A percentile compares a stretch with the other conserved stretches of the same genome.
Conservation (phyloP, 2,113 vertebrate species). For the Australoheros scitulus region DNA sequence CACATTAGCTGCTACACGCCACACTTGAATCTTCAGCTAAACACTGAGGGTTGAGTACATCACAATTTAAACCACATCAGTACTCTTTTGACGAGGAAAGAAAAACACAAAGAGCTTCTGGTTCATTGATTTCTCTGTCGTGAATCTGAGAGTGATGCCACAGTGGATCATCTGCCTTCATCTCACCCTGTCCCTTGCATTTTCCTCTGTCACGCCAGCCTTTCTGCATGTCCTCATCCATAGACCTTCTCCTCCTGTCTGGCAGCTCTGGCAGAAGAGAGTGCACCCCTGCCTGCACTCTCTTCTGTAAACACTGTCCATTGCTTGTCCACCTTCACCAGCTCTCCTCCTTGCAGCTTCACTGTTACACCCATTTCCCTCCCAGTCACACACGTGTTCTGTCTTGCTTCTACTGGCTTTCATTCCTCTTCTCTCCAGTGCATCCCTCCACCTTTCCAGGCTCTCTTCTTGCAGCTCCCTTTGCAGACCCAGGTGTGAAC, state of each 20-base stretch:
- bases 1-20: background rate
- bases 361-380: background rate
- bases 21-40: background rate
- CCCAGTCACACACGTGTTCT: background rate
- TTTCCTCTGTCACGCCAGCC: background rate
- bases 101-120: background rate
- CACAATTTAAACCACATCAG: background rate
- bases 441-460: background rate
- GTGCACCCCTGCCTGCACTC: background rate
- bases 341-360: background rate
- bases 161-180: background rate
- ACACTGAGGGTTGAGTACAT: background rate
- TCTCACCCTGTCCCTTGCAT: background rate
- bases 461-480: too few relatives aligned
- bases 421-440: background rate
- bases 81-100: too few relatives aligned
- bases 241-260: background rate
- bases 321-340: background rate
- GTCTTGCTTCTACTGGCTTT: background rate
- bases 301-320: background rate
- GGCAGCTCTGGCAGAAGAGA: too few relatives aligned
- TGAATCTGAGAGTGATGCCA: background rate
- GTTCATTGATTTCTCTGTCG: background rate
- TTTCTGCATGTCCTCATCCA: background rate
- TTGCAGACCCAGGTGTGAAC: too few relatives aligned